phyloP scores from a whole-genome alignment of 2,113 vertebrate genomes.

The Nothoprocta perdicaria region DNA sequence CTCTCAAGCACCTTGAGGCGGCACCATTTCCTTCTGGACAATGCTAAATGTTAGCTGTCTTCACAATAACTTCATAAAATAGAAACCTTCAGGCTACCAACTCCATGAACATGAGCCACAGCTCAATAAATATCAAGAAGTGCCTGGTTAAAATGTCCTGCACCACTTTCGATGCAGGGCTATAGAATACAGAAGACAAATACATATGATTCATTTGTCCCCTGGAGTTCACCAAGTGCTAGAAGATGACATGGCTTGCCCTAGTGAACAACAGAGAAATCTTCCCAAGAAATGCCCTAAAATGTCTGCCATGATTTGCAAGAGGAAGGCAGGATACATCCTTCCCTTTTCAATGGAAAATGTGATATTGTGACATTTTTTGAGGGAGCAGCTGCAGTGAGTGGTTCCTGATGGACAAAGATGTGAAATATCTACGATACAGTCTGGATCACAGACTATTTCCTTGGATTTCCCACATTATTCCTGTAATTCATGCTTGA shows the following conservation, averaged over 20 bases:
- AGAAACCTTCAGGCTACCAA: not conserved
- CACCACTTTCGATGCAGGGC: not conserved
- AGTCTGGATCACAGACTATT: not conserved
- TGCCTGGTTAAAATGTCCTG: conserved; percentile 25
- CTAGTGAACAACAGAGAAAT: not conserved
- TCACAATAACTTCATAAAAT: not conserved
- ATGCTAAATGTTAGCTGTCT: not conserved
- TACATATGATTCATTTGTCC: not conserved
- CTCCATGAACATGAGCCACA: not conserved
- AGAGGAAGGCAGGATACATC: rapidly evolving
- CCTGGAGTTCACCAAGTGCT: not conserved
- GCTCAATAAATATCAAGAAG: not conserved
- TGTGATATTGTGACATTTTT: rapidly evolving
- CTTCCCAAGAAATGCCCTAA: not conserved
- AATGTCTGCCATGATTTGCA: not conserved
- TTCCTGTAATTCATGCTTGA: not conserved
- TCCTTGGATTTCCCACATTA: too few species aligned
- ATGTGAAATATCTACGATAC: not conserved
- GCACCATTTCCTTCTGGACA: not conserved
- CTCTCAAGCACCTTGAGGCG: not conserved
- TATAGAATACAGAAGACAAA: not conserved
- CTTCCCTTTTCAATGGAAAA: rapidly evolving
- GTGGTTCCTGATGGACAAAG: not conserved
- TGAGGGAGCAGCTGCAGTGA: not conserved
- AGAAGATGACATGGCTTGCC: not conserved